Base-by-base conservation (phyloP, 1,140 invertebrate species). In the Drosophila pachea region DNA sequence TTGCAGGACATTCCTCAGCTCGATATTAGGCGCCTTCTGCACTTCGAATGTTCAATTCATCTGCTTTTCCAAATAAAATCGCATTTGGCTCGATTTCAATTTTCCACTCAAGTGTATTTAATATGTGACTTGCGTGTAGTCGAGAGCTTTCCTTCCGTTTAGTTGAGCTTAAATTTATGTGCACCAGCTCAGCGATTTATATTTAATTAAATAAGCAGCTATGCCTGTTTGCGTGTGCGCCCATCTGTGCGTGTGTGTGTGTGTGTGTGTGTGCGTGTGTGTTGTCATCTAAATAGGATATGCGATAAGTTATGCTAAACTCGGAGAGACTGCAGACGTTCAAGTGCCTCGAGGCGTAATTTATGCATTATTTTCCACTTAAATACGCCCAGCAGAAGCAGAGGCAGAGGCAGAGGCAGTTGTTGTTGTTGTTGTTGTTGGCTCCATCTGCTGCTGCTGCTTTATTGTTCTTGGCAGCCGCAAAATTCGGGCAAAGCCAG, bases 291-390 rank as follows among this genome's bases (percentile, higher is more conserved):
- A 84, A 83, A 84, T 72, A 67, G 75, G 75, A 83, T 73, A 78
- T 83, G 76, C 76, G 79, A 83, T 78, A 83, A 83, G 73, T 78
- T 70, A 83, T 84, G 76, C 56, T 55, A 67, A 64, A 70, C 38
- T 61, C 38, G 9, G 29, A 45, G 16, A 33, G 42, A 54, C 49
- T 49, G 38, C 36, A 68, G 47, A 63, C 54, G 49, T 52, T 72
- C 58, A 56, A 75, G 64, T 75, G 66, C 62, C 72, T 78, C 60
- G 48, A 63, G 74, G 67, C 50, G 62, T 76, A 83, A 83, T 86
- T 83, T 83, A 83, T 83, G 79, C 79, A 70, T 84, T 84, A 84
- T 79, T 84, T 84, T 83, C 56, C 56, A 79, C 65, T 73, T 53
- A 50, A 56, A 59, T 54, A 55, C 43, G 48, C 64, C 55, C 49